Evolutionary conservation across 2,797 vertebrate genomes (phyloP).

Genomic region (Denticeps clupeoides): DNA sequence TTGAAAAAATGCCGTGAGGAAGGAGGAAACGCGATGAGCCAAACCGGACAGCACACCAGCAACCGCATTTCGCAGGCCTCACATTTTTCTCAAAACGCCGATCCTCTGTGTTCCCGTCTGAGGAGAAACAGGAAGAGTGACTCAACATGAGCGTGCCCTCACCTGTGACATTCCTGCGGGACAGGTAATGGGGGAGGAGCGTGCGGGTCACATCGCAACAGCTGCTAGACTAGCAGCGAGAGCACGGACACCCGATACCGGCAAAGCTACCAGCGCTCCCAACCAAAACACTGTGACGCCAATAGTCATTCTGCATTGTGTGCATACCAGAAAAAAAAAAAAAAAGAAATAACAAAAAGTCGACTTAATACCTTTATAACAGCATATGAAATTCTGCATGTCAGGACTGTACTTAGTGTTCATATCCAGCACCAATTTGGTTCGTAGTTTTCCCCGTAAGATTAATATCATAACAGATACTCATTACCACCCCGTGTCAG

Average conservation of each 20-base stretch:
- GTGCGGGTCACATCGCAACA: background rate
- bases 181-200: constrained; percentile 51
- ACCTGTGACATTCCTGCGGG: constrained; percentile 57
- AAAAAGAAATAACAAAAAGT: background rate
- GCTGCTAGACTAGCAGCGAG: background rate
- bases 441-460: no score
- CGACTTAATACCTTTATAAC: no score
- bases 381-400: no score
- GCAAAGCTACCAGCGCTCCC: background rate
- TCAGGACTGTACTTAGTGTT: no score
- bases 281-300: no score
- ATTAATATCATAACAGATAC: no score
- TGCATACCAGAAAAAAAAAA: background rate
- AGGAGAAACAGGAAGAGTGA: constrained; percentile 19
- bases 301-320: no score
- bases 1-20: no score
- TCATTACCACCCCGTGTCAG: no score
- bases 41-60: background rate
- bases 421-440: no score
- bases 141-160: constrained; percentile 42
- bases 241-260: constrained; percentile 4
- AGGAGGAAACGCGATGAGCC: background rate
- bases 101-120: background rate
- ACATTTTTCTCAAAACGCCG: background rate
- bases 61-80: constrained; percentile 5